Base-by-base conservation (phyloP, 2,113 vertebrate genomes). In the Pyxicephalus adspersus region DNA sequence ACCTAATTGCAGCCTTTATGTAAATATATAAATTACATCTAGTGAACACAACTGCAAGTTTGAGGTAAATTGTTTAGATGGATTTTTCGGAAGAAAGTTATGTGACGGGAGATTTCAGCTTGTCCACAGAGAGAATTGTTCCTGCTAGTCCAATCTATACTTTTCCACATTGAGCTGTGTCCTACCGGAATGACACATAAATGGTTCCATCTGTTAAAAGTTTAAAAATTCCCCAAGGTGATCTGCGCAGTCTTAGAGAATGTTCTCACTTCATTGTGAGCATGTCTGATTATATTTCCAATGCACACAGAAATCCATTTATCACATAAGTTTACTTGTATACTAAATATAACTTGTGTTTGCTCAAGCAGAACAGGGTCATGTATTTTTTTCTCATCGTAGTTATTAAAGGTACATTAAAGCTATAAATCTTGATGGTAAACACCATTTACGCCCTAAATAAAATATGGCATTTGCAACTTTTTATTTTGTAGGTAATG, bases 201-300 rank as follows among this genome's bases (percentile, higher is more conserved):
- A 77, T 77, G 75, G 61, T 65, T 77, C 75, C 75, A 64, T 77
- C 75, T 77, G 75, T 64, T 77, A 64, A 52, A 77, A 77, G 52
- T 52, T 61, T 45, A 65, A 65, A 28, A 15, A 52, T 77, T 77
- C 60, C 75, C 75, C 19, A 52, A 64, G 60, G 60, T 77, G 64
- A 76, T 77, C 75, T 77, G 38, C 26, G 52, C 38, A 76, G 34
- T 76, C 34, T 34, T 76, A 18, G 73, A 63, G 58, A 76, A 64
- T 64, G 45, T 52, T 50, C 58, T 64, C 20, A 60, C 15, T 60
- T 28, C 45, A 52, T 57, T 77, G 61, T 65, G 25, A 63, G 55
- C 25, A 64, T 28, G 58, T 76, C 52, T 76, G 58, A 64, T 76
- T 76, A 54, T 64, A 63, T 63, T 61, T 25, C 50, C 22, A 76